Percentiles rank a stretch among this genome's conserved stretches.
Evolutionary conservation across 2,888 invertebrate species (phyloP).

Genomic region (Drosophila niveifrons): DNA sequence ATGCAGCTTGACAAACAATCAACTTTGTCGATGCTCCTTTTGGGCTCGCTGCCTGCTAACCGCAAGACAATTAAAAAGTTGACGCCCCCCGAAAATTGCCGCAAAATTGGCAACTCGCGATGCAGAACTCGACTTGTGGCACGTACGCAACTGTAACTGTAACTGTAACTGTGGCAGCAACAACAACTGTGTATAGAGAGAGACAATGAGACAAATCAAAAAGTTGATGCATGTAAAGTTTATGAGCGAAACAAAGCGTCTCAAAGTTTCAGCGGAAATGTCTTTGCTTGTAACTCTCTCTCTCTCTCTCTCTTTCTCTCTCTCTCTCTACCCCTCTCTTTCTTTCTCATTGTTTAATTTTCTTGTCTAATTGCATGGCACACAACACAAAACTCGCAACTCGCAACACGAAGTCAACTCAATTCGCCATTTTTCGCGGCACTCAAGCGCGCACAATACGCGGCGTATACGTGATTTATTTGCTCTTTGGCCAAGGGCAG

Average conservation of each 20-base stretch:
- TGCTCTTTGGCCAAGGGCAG: slow-evolving; percentile 1
- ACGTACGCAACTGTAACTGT: slow-evolving; percentile 60
- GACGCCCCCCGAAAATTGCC: slow-evolving; percentile 58
- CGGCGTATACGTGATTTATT: slow-evolving; percentile 75
- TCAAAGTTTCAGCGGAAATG: not conserved
- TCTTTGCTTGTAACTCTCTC: not conserved
- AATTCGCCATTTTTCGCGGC: not conserved
- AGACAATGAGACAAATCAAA: slow-evolving; percentile 75
- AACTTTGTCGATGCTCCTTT: not conserved
- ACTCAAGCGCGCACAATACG: slow-evolving; percentile 26
- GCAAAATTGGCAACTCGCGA: slow-evolving; percentile 58
- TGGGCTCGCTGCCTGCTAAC: slow-evolving; percentile 31
- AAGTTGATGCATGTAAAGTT: slow-evolving; percentile 66
- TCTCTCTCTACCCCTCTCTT: not conserved
- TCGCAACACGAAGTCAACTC: not conserved
- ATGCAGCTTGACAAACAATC: not conserved
- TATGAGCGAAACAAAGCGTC: slow-evolving; percentile 22
- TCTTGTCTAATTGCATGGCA: slow-evolving; percentile 63
- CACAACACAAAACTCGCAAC: slow-evolving; percentile 34
- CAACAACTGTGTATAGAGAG: too few relatives aligned
- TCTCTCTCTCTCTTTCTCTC: not conserved
- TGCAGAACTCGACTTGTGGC: slow-evolving; percentile 69
- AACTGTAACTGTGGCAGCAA: slow-evolving; percentile 22
- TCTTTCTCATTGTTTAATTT: slow-evolving; percentile 37
- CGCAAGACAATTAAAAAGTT: slow-evolving; percentile 78